Base-by-base conservation (phyloP, 1,140 invertebrate species). In the Brachionus koreanus region DNA sequence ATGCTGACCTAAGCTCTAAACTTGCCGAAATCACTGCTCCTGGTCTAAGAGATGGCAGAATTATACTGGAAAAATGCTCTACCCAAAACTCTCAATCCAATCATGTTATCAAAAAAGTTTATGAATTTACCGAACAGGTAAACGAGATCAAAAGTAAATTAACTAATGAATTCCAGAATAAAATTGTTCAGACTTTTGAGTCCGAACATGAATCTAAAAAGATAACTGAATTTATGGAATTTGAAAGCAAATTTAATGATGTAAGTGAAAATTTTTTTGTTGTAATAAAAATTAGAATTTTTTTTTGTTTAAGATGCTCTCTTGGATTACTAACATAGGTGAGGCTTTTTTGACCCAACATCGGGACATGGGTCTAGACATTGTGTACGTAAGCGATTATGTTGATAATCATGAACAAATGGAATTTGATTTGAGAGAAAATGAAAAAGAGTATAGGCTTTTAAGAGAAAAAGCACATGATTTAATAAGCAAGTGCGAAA, bases 301-400 rank as follows among this genome's bases (percentile, higher is more conserved):
- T 69, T 69, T 69, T 9, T 69, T 19, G 33, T 84, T 85, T 29
- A 83, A 89, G 87, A 86, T 94, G 33, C 90, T 92, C 67, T 91
- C 91, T 5, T 94, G 93, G 93, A 85, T 94, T 29, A 89, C 90
- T 4, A 90, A 90, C 74, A 92, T 92, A 10, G 92, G 92, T 0
- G 92, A 93, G 83, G 89, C 91, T 13, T 93, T 94, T 85, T 87
- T 95, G 5, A 91, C 92, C 83, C 91, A 92, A 29, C 92, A 93
- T 85, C 90, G 91, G 82, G 92, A 93, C 83, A 92, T 94, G 91
- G 93, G 93, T 35, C 91, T 90, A 37, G 91, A 91, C 87, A 87
- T 93, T 57, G 86, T 90, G 39, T 91, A 91, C 87, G 92, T 93
- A 19, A 91, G 91, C 84, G 92, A 93, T 85, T 94, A 94, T 86